These are phyloP conservation scores for Grapholita molesta DNA, from an alignment of 1,140 invertebrate genomes.

Conservation along the genomic window DNA sequence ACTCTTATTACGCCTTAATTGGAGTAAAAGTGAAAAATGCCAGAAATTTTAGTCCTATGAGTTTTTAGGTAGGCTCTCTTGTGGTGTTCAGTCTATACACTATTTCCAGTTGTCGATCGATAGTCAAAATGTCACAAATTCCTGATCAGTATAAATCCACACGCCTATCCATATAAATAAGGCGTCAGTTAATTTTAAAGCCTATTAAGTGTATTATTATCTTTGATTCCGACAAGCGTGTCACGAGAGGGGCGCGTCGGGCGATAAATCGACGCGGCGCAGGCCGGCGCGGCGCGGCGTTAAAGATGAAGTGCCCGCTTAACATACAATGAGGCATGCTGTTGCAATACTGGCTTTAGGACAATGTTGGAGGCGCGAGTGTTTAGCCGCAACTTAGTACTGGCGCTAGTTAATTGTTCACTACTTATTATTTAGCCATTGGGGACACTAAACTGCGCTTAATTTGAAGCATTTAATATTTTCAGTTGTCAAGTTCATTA, in stretches of 20 bases:
- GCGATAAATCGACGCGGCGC: slow-evolving; percentile 66
- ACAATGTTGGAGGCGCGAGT: slow-evolving; percentile 9
- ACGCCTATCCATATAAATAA: background rate
- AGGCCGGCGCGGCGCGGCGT: slow-evolving; percentile 40
- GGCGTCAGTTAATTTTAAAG: slow-evolving; percentile 1
- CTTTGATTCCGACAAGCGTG: slow-evolving; percentile 28
- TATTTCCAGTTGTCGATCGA: background rate
- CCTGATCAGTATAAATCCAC: background rate
- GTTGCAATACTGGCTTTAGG: slow-evolving; percentile 55
- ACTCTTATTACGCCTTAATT: too few species aligned
- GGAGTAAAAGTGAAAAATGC: too few species aligned
- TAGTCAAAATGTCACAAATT: background rate
- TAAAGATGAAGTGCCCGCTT: slow-evolving; percentile 74
- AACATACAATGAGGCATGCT: slow-evolving; percentile 74
- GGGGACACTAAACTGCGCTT: background rate
- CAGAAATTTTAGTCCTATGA: too few species aligned
- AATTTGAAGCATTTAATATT: too few species aligned
- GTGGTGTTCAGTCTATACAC: background rate
- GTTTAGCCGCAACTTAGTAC: slow-evolving; percentile 29
- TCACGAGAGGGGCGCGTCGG: slow-evolving; percentile 65
- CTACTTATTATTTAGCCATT: background rate
- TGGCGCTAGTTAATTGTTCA: slow-evolving; percentile 30
- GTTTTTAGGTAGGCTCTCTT: too few species aligned
- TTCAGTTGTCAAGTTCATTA: too few species aligned
- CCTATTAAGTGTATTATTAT: slow-evolving; percentile 10